Base-by-base conservation (phyloP, 1,140 invertebrate species). In the Zophobas atratus region DNA sequence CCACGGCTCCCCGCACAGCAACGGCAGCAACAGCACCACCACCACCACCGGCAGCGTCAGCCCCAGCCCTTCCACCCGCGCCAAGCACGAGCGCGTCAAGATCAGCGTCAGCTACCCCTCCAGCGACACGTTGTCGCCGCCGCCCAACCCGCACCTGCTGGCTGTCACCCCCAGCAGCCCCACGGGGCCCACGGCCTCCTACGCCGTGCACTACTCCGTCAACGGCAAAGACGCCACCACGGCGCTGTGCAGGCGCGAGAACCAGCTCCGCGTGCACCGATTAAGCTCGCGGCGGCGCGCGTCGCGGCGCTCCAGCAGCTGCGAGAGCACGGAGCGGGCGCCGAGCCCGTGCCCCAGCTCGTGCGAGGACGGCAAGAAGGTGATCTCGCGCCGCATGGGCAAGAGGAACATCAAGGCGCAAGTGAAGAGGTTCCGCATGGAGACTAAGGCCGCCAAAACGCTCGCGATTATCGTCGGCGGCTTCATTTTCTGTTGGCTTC, bases 391-490 rank as follows among this genome's bases (percentile, higher is more conserved):
- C 43, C 85, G 91, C 82, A 94, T 96, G 92, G 94, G 94, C 6
- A 94, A 94, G 82, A 89, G 95, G 77, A 95, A 97, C 88, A 96
- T 94, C 83, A 96, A 95, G 88, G 93, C 94, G 51, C 94, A 90
- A 87, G 81, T 82, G 77, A 95, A 94, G 84, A 90, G 94, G 57
- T 96, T 96, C 85, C 90, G 93, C 0, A 97, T 96, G 92, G 96
- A 98, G 86, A 96, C 95, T 0, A 98, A 98, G 88, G 96, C 96
- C 0, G 96, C 97, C 0, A 98, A 98, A 88, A 98, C 97, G 0
- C 88, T 98, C 39, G 97, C 95, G 1, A 96, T 98, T 60, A 98
- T 98, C 71, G 96, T 98, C 0, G 97, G 97, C 2, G 95, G 95
- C 0, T 98, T 98, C 87, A 94, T 98, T 8, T 89, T 95, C 72